Evolutionary conservation across 2,797 vertebrate genomes (phyloP).

Genomic region (Pogoniulus pusillus): DNA sequence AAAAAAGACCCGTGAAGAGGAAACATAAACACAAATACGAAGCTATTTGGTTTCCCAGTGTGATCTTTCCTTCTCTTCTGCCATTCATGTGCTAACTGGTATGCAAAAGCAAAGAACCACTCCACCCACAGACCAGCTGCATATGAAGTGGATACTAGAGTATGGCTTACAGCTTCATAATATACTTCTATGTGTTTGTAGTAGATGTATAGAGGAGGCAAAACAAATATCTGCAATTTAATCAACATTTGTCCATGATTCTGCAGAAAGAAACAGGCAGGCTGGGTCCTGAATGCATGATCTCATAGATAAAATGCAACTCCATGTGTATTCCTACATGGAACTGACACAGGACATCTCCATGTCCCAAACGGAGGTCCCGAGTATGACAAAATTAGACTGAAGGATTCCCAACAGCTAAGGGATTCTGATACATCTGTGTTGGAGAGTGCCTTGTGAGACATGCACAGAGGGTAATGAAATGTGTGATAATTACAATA

Average conservation of each 20-base stretch:
- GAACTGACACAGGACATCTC: neutral
- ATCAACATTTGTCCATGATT: neutral
- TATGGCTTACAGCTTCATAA: neutral
- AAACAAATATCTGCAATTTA: neutral
- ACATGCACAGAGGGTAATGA: fast-evolving
- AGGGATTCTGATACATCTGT: fast-evolving
- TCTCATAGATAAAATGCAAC: neutral
- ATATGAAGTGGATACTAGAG: neutral
- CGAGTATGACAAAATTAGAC: neutral
- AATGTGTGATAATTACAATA: neutral
- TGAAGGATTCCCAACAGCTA: neutral
- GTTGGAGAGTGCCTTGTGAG: neutral
- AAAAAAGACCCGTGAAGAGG: constrained; percentile 53
- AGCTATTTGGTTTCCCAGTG: constrained; percentile 46
- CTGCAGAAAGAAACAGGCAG: neutral
- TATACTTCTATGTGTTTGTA: neutral
- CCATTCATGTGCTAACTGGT: neutral
- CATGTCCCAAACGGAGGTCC: neutral
- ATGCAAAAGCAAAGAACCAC: constrained; percentile 1
- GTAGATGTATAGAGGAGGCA: neutral
- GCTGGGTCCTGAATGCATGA: neutral
- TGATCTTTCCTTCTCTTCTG: constrained; percentile 29
- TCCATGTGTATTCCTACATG: neutral
- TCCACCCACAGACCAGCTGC: neutral
- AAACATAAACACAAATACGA: constrained; percentile 56